A percentile compares a stretch with the other conserved stretches of the same genome.
These are phyloP conservation scores for Rutpela maculata DNA, from an alignment of 2,888 invertebrate species.

Conservation along the genomic window DNA sequence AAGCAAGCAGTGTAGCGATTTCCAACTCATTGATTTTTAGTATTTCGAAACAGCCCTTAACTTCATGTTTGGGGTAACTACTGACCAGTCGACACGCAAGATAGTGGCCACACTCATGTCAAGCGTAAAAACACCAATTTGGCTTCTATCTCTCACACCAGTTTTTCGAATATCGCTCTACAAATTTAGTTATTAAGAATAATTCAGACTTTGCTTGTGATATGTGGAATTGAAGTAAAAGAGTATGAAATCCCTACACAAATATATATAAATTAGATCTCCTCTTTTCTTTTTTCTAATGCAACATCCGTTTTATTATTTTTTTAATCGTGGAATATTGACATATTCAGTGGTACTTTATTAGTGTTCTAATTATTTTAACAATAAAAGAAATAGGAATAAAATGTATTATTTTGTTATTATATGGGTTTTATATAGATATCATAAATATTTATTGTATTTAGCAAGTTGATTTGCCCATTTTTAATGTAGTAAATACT, in stretches of 20 bases:
- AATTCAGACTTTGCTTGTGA: conserved; percentile 64
- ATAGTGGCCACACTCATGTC: conserved; percentile 33
- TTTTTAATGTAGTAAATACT: conserved; percentile 49
- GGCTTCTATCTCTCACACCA: conserved; percentile 56
- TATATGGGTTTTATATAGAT: conserved; percentile 55
- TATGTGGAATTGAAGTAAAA: conserved; percentile 65
- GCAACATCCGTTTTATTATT: conserved; percentile 33
- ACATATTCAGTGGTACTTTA: conserved; percentile 53
- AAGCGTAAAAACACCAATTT: conserved; percentile 45
- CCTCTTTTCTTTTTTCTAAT: conserved; percentile 44
- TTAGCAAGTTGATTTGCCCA: conserved; percentile 53
- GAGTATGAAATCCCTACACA: conserved; percentile 63
- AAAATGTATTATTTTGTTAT: conserved; percentile 55
- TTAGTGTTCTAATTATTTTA: conserved; percentile 54
- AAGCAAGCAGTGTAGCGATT: conserved; percentile 48
- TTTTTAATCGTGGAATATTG: conserved; percentile 44
- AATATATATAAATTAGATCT: conserved; percentile 39
- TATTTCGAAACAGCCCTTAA: conserved; percentile 31
- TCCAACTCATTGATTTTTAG: conserved; percentile 43
- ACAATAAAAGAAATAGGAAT: conserved; percentile 42
- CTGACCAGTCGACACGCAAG: conserved; percentile 40
- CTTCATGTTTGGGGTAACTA: conserved; percentile 18
- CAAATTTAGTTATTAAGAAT: conserved; percentile 57
- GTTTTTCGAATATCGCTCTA: conserved; percentile 59
- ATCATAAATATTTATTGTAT: conserved; percentile 64